A percentile compares a stretch with the other conserved stretches of the same genome.
Conservation (phyloP, 2,797 vertebrate genomes). For the Eulemur albifrons region DNA sequence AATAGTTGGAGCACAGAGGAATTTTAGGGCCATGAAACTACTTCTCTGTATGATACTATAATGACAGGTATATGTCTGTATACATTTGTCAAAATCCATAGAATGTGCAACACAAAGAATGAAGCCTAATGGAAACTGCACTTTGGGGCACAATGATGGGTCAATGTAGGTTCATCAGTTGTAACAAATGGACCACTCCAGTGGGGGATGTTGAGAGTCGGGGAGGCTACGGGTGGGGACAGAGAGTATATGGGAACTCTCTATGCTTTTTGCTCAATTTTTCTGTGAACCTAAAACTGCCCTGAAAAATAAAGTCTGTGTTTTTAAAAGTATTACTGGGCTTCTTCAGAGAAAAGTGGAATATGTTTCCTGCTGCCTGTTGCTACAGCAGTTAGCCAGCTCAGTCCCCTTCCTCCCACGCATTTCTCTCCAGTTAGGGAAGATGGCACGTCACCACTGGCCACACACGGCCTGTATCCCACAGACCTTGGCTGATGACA, state of each 20-base stretch:
- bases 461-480: background rate
- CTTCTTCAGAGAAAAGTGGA: background rate
- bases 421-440: background rate
- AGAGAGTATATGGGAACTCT: background rate
- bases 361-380: background rate
- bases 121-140: background rate
- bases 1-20: background rate
- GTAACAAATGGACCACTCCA: background rate
- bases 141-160: background rate
- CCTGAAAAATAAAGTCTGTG: background rate
- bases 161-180: background rate
- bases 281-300: background rate
- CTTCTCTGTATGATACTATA: background rate
- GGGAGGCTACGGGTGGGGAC: too few relatives aligned
- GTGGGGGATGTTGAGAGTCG: background rate
- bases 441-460: background rate
- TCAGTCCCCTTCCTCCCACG: background rate
- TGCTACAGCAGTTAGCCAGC: background rate
- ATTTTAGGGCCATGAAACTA: background rate
- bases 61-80: background rate
- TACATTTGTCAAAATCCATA: background rate
- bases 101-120: too few relatives aligned
- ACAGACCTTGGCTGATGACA: background rate
- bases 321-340: background rate
- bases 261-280: background rate